Base-by-base conservation (phyloP, 1,140 invertebrate species). In the Solenopsis invicta region DNA sequence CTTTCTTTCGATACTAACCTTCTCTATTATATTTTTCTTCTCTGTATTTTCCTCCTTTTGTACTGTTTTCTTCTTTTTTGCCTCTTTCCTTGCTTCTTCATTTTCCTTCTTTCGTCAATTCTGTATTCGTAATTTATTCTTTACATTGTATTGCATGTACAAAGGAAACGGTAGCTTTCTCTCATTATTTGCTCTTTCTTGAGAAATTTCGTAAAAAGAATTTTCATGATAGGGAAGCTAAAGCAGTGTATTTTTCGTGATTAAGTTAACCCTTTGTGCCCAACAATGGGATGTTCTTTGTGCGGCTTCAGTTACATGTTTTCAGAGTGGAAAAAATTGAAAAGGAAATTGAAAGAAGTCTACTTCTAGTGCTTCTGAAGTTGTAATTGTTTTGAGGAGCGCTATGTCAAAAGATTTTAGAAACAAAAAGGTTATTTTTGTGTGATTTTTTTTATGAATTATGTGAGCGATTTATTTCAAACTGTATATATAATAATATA, bases 81-180 rank as follows among this genome's bases (percentile, higher is more conserved):
- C 16, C 29, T 12, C 29, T 48, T n/a, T 59, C 34, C 52, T 16
- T 37, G 50, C 37, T 50, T 52, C 18, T 50, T 56, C 29, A 29
- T 29, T 52, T 45, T 6, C n/a, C 0, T 9, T 48, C 71, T 84
- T 77, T 67, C n/a, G 56, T 52, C 24, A 24, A 9, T 66, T 45
- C 16, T 52, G 45, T 34, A 85, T 52, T 67, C 48, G 41, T 69
- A 64, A 64, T 85, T 76, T 77, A 85, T 85, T 74, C 59, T 50
- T 48, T 50, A 90, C 48, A 75, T 88, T 78, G 62, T 75, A 24
- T 59, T 37, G 34, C 50, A 34, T 59, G 54, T 21, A 76, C 56
- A 67, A 66, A 75, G 62, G 82, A 88, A 88, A 89, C 86, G 54
- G 80, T 88, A 82, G 62, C 71, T 86, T 10, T 29, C 37, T 86